A percentile compares a stretch with the other conserved stretches of the same genome.
Evolutionary conservation across 2,113 vertebrate genomes (phyloP).

Genomic region (Pagrus major): DNA sequence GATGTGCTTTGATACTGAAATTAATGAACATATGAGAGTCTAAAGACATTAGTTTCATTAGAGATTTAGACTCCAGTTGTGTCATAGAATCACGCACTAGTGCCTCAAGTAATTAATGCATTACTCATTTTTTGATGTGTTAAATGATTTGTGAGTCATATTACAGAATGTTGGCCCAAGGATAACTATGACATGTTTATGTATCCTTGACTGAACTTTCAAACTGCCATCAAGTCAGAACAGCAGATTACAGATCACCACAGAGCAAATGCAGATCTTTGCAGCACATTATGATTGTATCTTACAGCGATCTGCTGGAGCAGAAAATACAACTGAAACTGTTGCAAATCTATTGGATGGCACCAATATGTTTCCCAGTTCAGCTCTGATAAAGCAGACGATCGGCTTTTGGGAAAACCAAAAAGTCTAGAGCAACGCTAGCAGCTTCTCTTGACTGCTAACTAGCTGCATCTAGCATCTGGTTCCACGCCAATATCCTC

Average conservation of each 20-base stretch:
- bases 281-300: neutral
- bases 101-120: slow-evolving; percentile 38
- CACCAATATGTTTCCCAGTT: too few species aligned
- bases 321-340: neutral
- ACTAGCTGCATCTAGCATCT: neutral
- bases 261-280: neutral
- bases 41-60: slow-evolving; percentile 3
- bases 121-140: slow-evolving; percentile 35
- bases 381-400: too few species aligned
- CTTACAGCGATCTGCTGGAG: neutral
- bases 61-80: neutral
- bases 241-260: slow-evolving; percentile 41
- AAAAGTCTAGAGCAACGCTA: neutral
- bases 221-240: slow-evolving; percentile 25
- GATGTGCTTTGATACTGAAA: neutral
- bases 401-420: neutral
- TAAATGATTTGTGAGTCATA: slow-evolving; percentile 20
- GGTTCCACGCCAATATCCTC: neutral
- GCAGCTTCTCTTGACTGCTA: too few species aligned
- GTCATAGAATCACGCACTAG: slow-evolving; percentile 27
- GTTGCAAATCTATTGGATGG: too few species aligned
- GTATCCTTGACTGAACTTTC: slow-evolving; percentile 50
- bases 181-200: slow-evolving; percentile 40
- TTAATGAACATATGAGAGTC: slow-evolving; percentile 7
- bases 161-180: slow-evolving; percentile 27